These are phyloP conservation scores for Caenorhabditis uteleia DNA, from an alignment of 2,888 invertebrate genomes.

Conservation along the genomic window DNA sequence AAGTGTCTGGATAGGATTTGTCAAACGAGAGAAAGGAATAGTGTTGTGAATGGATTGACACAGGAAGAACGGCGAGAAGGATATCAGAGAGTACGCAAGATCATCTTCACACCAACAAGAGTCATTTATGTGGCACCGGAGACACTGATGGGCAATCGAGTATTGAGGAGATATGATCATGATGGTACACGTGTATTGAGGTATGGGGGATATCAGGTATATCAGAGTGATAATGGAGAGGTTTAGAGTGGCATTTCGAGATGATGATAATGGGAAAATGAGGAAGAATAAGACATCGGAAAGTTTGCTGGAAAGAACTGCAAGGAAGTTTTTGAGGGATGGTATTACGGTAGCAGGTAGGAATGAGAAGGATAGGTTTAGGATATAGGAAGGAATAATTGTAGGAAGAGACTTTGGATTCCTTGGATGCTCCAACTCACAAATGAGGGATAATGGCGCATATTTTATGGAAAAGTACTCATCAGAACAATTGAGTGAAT, in stretches of 20 bases:
- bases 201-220: too few relatives aligned
- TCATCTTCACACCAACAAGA: constrained; percentile 65
- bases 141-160: constrained; percentile 68
- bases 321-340: constrained; percentile 43
- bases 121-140: constrained; percentile 66
- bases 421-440: constrained; percentile 68
- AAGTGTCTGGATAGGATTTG: constrained; percentile 39
- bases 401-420: constrained; percentile 8
- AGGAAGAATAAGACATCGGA: constrained; percentile 45
- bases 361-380: too few relatives aligned
- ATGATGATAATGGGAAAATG: constrained; percentile 52
- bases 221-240: too few relatives aligned
- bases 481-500: constrained; percentile 23
- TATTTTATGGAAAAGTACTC: constrained; percentile 56
- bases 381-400: too few relatives aligned
- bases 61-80: constrained; percentile 44
- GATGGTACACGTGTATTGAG: constrained; percentile 51
- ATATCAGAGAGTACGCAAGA: constrained; percentile 53
- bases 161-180: constrained; percentile 56
- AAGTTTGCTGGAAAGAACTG: constrained; percentile 49
- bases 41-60: constrained; percentile 25
- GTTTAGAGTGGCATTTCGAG: constrained; percentile 43
- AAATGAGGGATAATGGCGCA: constrained; percentile 68
- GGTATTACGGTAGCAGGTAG: constrained; percentile 59
- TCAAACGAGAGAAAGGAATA: constrained; percentile 27